Evolutionary conservation across 2,888 invertebrate species (phyloP).

Genomic region (Leucophora obtusa): DNA sequence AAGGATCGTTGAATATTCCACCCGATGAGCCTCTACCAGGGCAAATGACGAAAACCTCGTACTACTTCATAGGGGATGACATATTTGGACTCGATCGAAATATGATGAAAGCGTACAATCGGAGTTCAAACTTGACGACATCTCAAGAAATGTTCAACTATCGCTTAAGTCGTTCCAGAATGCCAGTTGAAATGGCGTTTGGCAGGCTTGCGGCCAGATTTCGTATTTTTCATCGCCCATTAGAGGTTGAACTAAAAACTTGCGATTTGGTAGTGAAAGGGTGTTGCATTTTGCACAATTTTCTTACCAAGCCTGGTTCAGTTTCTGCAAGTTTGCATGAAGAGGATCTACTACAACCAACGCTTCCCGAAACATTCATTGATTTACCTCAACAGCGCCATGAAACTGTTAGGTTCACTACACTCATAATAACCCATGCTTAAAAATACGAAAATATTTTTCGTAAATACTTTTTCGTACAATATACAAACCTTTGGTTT

Average conservation of each 20-base stretch:
- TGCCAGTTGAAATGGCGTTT: neutral
- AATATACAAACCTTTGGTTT: too few relatives aligned
- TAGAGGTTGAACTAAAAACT: neutral
- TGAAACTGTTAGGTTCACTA: too few relatives aligned
- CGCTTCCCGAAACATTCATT: too few relatives aligned
- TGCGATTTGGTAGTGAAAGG: neutral
- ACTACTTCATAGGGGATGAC: constrained; percentile 32
- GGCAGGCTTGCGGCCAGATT: neutral
- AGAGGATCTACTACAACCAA: too few relatives aligned
- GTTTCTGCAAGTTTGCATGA: too few relatives aligned
- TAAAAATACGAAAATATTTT: too few relatives aligned
- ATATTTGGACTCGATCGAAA: constrained; percentile 3
- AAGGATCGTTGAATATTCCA: constrained; percentile 16
- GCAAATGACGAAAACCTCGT: neutral
- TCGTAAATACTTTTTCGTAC: too few relatives aligned
- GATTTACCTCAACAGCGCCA: too few relatives aligned
- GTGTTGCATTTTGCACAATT: too few relatives aligned
- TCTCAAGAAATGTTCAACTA: constrained; percentile 14
- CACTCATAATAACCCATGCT: too few relatives aligned
- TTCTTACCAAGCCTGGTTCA: too few relatives aligned
- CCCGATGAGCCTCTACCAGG: constrained; percentile 1
- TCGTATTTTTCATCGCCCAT: neutral
- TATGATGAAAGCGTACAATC: neutral
- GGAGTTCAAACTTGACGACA: neutral
- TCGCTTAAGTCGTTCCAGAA: neutral